Percentiles rank a stretch among this genome's conserved stretches.
Evolutionary conservation across 2,113 vertebrate genomes (phyloP).

Genomic region (Centropristis striata): DNA sequence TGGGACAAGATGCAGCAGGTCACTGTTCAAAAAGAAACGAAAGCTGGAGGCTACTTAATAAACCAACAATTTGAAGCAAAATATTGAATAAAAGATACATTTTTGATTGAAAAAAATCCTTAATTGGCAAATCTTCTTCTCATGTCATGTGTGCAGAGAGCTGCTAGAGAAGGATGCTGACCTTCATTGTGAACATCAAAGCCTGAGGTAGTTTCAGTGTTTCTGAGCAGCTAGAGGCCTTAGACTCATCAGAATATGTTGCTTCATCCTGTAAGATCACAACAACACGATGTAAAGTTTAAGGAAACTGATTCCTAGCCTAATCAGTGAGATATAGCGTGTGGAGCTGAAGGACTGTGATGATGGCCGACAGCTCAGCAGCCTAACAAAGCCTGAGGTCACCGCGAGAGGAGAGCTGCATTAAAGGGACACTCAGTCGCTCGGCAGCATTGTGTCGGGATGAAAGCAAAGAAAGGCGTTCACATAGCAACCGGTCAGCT

Average conservation of each 20-base stretch:
- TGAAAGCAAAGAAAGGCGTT: slow-evolving; percentile 73
- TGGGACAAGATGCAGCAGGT: too few species aligned
- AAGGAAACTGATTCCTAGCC: too few species aligned
- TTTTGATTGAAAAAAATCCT: too few species aligned
- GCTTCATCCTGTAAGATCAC: too few species aligned
- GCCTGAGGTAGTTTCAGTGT: not conserved
- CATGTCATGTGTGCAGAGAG: not conserved
- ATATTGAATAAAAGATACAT: too few species aligned
- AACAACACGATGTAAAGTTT: too few species aligned
- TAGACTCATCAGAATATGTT: too few species aligned
- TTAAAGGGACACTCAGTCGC: slow-evolving; percentile 63
- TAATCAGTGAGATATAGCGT: not conserved
- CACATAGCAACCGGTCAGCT: slow-evolving; percentile 80
- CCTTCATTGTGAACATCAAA: not conserved
- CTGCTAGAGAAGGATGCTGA: not conserved
- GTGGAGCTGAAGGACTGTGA: slow-evolving; percentile 11
- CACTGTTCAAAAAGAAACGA: too few species aligned
- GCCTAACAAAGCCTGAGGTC: slow-evolving; percentile 38
- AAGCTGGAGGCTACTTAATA: too few species aligned
- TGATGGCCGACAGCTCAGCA: not conserved
- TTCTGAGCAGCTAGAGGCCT: too few species aligned
- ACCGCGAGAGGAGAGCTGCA: slow-evolving; percentile 6
- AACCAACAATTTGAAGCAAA: too few species aligned
- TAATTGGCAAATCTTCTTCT: too few species aligned
- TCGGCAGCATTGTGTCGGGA: slow-evolving; percentile 61